phyloP scores from a whole-genome alignment of 2,797 vertebrate species.

The Xenops minutus region DNA sequence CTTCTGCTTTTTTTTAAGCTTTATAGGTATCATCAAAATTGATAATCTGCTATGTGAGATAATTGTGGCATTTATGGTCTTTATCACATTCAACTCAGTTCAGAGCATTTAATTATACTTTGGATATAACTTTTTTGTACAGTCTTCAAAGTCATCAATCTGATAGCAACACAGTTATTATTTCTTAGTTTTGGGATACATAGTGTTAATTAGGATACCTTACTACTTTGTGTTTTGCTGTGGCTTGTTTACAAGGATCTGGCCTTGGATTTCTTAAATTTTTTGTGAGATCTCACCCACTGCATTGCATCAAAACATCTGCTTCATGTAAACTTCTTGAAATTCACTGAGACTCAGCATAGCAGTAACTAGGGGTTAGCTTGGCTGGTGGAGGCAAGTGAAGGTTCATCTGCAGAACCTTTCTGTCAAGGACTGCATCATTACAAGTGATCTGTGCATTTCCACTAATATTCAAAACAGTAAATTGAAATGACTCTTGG shows the following conservation, averaged over 20 bases:
- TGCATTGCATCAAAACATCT: background rate
- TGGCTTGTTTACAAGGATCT: background rate
- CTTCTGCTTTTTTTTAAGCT: background rate
- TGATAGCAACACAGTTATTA: background rate
- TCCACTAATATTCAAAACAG: background rate
- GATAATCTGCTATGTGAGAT: background rate
- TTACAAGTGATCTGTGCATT: background rate
- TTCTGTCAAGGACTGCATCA: background rate
- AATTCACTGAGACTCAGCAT: background rate
- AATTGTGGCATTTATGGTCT: background rate
- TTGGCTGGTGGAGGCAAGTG: fast-evolving
- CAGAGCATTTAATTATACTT: background rate
- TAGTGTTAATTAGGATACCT: background rate
- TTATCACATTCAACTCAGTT: background rate
- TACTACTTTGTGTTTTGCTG: background rate
- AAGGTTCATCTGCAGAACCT: background rate
- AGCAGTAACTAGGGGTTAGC: background rate
- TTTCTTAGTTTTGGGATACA: background rate
- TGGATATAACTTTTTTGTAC: background rate
- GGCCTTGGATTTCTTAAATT: background rate
- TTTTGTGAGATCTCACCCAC: background rate
- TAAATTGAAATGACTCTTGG: background rate
- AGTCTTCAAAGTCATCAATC: background rate
- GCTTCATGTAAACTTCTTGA: background rate
- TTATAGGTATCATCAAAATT: background rate